Conservation (phyloP, 1,140 invertebrate species). For the Drosophila lacertosa region DNA sequence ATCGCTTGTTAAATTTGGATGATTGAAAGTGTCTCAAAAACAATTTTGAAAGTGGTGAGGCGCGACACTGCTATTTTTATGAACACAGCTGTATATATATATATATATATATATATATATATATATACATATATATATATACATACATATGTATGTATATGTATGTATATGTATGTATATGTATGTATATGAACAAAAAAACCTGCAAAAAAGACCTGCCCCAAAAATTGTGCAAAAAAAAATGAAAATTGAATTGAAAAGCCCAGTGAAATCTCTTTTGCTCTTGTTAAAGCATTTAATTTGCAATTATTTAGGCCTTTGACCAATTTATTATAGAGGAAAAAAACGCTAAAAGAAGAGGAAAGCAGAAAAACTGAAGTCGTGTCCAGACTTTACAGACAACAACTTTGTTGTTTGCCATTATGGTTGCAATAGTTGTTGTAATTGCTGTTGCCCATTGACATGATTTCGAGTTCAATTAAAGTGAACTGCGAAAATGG, state of each 20-base stretch:
- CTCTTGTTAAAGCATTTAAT: slow-evolving; percentile 51
- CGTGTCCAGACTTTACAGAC: slow-evolving; percentile 39
- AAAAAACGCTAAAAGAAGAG: slow-evolving; percentile 12
- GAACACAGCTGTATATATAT: too few relatives aligned
- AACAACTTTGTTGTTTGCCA: slow-evolving; percentile 36
- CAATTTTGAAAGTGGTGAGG: too few relatives aligned
- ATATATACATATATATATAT: too few relatives aligned
- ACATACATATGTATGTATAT: too few relatives aligned
- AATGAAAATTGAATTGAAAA: not conserved
- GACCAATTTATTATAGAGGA: slow-evolving; percentile 65
- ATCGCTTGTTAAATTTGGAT: too few relatives aligned
- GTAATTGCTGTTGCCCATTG: slow-evolving; percentile 39
- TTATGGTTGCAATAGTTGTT: slow-evolving; percentile 30
- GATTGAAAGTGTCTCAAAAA: too few relatives aligned
- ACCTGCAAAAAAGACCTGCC: slow-evolving; percentile 39
- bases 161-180: too few relatives aligned
- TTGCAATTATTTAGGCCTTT: slow-evolving; percentile 76
- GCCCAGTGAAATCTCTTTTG: slow-evolving; percentile 23
- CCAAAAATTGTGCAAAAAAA: slow-evolving; percentile 25
- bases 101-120: too few relatives aligned
- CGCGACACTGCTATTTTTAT: too few relatives aligned
- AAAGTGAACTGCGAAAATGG: slow-evolving; percentile 53
- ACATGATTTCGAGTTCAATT: slow-evolving; percentile 56
- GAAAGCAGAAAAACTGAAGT: slow-evolving; percentile 17
- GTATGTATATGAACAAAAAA: too few relatives aligned